phyloP scores from a whole-genome alignment of 2,888 invertebrate genomes.

The Metacarcinus magister region DNA sequence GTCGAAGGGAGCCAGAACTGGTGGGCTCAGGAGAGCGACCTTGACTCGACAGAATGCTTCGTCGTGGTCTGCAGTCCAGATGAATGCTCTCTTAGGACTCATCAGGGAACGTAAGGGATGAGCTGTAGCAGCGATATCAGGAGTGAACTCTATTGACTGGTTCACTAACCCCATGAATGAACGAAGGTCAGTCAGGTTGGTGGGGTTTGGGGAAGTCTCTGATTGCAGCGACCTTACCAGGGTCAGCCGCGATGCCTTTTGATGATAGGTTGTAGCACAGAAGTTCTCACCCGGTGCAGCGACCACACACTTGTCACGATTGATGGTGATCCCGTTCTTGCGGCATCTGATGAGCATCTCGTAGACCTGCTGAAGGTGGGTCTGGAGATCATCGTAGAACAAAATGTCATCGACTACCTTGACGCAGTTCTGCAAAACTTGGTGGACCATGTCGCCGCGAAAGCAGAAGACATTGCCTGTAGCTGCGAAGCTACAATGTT shows the following conservation, averaged over 20 bases:
- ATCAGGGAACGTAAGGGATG: background rate
- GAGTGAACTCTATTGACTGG: background rate
- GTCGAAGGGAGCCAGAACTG: background rate
- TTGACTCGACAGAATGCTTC: no score
- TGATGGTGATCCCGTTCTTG: background rate
- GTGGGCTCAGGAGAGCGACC: background rate
- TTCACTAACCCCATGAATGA: conserved; percentile 59
- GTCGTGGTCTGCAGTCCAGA: background rate
- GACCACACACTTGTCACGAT: background rate
- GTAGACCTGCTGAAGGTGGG: background rate
- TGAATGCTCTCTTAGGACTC: background rate
- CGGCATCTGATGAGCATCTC: background rate
- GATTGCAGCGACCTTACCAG: background rate
- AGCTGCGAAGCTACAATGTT: no score
- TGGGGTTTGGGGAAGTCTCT: background rate
- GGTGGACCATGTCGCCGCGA: no score
- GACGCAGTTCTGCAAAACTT: no score
- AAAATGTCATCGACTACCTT: background rate
- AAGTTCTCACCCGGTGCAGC: background rate
- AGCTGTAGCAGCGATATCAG: background rate
- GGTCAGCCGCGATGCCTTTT: background rate
- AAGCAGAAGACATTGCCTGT: no score
- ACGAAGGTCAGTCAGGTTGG: background rate
- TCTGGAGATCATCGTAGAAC: background rate
- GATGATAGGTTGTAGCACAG: background rate